These are phyloP conservation scores for Leucozona laternaria DNA, from an alignment of 2,888 invertebrate genomes.

Conservation along the genomic window DNA sequence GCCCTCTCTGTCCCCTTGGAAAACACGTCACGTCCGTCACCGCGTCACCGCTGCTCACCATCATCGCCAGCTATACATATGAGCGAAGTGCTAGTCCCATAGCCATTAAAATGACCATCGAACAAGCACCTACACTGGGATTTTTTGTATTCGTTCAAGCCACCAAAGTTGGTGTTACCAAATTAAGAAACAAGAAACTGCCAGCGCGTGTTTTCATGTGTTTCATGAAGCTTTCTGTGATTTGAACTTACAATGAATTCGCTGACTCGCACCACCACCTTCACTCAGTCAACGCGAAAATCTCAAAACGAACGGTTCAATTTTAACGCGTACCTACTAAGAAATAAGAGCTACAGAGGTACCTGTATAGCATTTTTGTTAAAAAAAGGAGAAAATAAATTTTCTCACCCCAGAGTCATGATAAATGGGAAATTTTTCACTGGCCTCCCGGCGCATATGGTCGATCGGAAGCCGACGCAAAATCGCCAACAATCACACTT, in stretches of 20 bases:
- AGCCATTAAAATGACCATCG: slow-evolving; percentile 59
- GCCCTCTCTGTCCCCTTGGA: slow-evolving; percentile 6
- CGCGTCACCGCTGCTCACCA: background rate
- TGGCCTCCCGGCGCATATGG: slow-evolving; percentile 83
- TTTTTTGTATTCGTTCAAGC: slow-evolving; percentile 45
- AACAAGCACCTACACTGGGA: slow-evolving; percentile 65
- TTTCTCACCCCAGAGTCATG: slow-evolving; percentile 77
- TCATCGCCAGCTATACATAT: background rate
- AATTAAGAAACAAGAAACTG: slow-evolving; percentile 66
- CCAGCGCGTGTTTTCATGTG: slow-evolving; percentile 2
- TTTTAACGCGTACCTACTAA: background rate
- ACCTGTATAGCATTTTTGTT: background rate
- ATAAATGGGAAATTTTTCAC: slow-evolving; percentile 83
- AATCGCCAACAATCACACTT: slow-evolving; percentile 83
- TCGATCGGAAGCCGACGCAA: slow-evolving; percentile 78
- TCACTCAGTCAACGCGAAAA: slow-evolving; percentile 68
- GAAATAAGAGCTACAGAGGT: no score
- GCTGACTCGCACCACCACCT: slow-evolving; percentile 52
- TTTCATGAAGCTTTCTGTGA: slow-evolving; percentile 12
- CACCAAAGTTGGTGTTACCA: slow-evolving; percentile 53
- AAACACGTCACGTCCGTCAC: slow-evolving; percentile 14
- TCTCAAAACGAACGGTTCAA: slow-evolving; percentile 67
- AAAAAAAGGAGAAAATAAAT: background rate
- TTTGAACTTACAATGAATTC: slow-evolving; percentile 39
- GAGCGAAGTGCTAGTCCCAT: background rate